Conservation (phyloP, 2,113 vertebrate species). For the Dipodomys spectabilis region DNA sequence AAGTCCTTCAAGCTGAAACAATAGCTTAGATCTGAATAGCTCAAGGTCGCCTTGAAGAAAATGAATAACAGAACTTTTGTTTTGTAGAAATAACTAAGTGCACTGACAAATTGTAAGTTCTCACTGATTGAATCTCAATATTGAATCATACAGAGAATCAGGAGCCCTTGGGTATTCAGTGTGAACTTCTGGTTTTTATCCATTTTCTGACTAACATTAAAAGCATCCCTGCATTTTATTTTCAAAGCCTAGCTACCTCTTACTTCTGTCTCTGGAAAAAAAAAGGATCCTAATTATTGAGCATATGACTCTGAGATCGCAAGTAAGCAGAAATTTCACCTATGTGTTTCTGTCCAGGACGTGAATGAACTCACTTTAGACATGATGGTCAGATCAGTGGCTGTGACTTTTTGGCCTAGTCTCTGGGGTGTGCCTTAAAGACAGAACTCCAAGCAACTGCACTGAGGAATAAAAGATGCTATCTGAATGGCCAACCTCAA, state of each 20-base stretch:
- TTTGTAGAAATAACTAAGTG: background rate
- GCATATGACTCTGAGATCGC: background rate
- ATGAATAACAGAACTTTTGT: background rate
- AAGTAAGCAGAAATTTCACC: background rate
- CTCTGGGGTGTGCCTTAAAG: background rate
- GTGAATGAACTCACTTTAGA: background rate
- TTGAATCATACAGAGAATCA: background rate
- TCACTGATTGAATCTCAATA: fast-evolving
- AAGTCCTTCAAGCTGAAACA: background rate
- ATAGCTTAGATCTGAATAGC: background rate
- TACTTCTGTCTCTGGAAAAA: background rate
- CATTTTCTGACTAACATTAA: slow-evolving; percentile 18
- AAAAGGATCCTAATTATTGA: background rate
- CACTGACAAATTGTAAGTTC: background rate
- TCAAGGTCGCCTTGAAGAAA: background rate
- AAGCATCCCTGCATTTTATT: background rate
- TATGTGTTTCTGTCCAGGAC: background rate
- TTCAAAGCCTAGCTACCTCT: background rate
- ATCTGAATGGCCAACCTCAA: background rate
- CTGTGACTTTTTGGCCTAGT: background rate
- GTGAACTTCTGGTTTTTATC: background rate
- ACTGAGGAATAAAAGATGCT: background rate
- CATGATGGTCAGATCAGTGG: background rate
- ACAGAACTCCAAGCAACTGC: background rate
- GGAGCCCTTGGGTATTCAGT: background rate